Base-by-base conservation (phyloP, 2,797 vertebrate genomes). In the Fringilla coelebs region DNA sequence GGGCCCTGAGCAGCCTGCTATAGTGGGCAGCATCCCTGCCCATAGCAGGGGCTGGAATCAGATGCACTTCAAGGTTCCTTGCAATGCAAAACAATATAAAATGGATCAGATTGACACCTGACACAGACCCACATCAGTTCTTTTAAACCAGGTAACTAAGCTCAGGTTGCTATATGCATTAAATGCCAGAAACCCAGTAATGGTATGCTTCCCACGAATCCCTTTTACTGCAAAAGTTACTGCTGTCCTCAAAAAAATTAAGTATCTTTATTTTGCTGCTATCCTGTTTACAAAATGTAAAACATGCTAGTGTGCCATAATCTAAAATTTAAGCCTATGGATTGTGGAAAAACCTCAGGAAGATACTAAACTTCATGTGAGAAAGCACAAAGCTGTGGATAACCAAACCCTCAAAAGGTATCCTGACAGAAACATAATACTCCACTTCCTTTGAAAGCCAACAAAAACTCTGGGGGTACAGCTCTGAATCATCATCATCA, bases 111-210 rank as follows among this genome's bases (percentile, higher is more conserved):
- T 0, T 38, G 60, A 76, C 38, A 52, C 8, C 13, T 60, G 31
- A 36, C 34, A 43, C 40, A 85, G 51, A 75, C 9, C 45, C 31
- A 24, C 1, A 1, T 4, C 49, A 66, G 17, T 43, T 88, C 49
- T 41, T 68, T 70, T 54, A 73, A 81, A 62, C 6, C 41, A 68
- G 24, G 7, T 28, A 63, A 45, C 34, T 11, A 16, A 0, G 3
- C 6, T 62, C 22, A 65, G 25, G 17, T 68, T 68, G n/a, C 20
- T 28, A 12, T 1, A 61, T 0, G 2, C 13, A 29, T 36, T 45
- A 66, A 62, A 40, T 12, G 51, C 3, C n/a, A 83, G 46, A 32
- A 75, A 65, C 6, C 5, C 57, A 48, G 22, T 7, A 68, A 48
- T 17, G 5, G 4, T 2, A 31, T 4, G 41, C 22, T 77, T 57